A percentile compares a stretch with the other conserved stretches of the same genome.
Conservation (phyloP, 2,888 invertebrate species). For the Gymnocheta viridis region DNA sequence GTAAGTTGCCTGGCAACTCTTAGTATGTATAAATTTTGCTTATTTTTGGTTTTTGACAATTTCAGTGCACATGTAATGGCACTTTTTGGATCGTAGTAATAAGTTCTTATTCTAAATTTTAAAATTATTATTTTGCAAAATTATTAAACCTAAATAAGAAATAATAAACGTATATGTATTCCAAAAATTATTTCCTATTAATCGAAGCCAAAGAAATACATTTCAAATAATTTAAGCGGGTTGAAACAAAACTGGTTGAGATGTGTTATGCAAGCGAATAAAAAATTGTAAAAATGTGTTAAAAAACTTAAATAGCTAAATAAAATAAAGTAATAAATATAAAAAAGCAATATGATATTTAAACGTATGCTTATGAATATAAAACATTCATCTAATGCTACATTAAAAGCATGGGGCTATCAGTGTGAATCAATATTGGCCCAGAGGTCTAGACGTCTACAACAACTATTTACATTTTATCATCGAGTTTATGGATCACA, state of each 20-base stretch:
- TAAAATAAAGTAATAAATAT: neutral
- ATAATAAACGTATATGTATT: neutral
- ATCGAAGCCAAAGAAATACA: slow-evolving; percentile 7
- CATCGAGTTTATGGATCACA: slow-evolving; percentile 85
- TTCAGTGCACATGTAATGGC: slow-evolving; percentile 24
- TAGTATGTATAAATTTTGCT: too few species aligned
- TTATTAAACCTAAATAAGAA: neutral
- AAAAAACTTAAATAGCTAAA: neutral
- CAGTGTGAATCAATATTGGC: slow-evolving; percentile 85
- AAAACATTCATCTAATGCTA: slow-evolving; percentile 82
- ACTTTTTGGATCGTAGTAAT: slow-evolving; percentile 27
- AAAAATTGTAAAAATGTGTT: slow-evolving; percentile 18
- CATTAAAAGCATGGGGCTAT: slow-evolving; percentile 83
- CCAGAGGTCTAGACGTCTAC: slow-evolving; percentile 85
- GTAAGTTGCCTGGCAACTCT: too few species aligned
- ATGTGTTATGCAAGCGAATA: slow-evolving; percentile 60
- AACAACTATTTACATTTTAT: slow-evolving; percentile 86
- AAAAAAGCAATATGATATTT: slow-evolving; percentile 56
- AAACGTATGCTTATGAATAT: slow-evolving; percentile 79
- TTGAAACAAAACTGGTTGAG: neutral
- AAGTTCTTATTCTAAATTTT: slow-evolving; percentile 6
- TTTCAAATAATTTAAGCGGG: neutral
- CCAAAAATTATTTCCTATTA: neutral
- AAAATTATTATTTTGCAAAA: slow-evolving; percentile 10
- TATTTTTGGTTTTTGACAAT: slow-evolving; percentile 35